Base-by-base conservation (phyloP, 35 echinoderm and acorn worm species). In the Diadema setosum region DNA sequence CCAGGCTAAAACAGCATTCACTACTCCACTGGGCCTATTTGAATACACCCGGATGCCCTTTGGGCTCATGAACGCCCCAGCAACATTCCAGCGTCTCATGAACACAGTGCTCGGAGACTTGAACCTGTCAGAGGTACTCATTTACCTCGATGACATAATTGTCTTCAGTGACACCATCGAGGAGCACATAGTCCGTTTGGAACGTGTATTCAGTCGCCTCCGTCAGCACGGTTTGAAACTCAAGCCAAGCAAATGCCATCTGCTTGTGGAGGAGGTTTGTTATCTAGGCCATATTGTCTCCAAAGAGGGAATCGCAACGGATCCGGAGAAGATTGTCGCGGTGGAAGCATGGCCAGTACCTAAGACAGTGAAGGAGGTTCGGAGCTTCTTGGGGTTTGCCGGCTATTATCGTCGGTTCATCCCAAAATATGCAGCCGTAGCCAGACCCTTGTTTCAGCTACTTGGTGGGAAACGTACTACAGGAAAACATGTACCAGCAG, bases 281-380 rank as follows among this genome's bases (percentile, higher is more conserved):
- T 92, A 92, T 65, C 57, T 92, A 14, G 90, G 90, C 25, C 83
- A 92, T 40, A 17, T 86, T 7, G 69, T 92, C 8, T 92, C 90
- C 14, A 33, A 57, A 2, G 39, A 80, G 31, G 90, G 83, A n/a
- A 61, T 92, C 0, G 35, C 70, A 17, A 80, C 84, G 27, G 69
- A 86, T 52, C 64, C 83, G 14, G 64, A 31, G 17, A 92, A 86
- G 23, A 32, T 92, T 17, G 29, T 61, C 39, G 73, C 67, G 35
- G 83, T 92, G 2, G 44, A 57, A 37, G 67, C 65, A 3, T 91
- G 89, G 84, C 61, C 82, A 74, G 44, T 18, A 3, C 89, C 83
- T 23, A 86, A 73, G 65, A 59, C 8, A 7, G 9, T 26, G 18
- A 58, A 32, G 11, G 85, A 91, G 12, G 85, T 92, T 21, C 25